Evolutionary conservation across 2,888 invertebrate genomes (phyloP).

Genomic region (Tetragnatha montana): DNA sequence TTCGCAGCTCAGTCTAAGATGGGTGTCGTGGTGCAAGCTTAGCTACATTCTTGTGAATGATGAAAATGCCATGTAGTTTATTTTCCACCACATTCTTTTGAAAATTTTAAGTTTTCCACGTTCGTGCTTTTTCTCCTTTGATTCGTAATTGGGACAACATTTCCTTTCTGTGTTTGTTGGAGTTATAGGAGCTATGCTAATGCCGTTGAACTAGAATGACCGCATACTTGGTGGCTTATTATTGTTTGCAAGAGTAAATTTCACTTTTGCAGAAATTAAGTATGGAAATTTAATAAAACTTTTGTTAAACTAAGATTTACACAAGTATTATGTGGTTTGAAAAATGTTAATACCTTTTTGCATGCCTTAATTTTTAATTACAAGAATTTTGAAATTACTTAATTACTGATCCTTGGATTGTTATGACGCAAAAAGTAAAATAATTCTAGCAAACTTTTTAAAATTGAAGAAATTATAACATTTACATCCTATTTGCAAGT

Average conservation of each 20-base stretch:
- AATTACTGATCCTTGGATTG: too few species aligned
- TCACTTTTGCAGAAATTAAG: not conserved
- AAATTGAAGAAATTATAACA: too few species aligned
- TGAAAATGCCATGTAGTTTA: not conserved
- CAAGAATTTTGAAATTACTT: too few species aligned
- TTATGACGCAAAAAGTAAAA: too few species aligned
- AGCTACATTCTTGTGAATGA: not conserved
- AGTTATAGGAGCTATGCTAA: not conserved
- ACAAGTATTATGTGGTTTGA: too few species aligned
- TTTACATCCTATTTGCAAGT: too few species aligned
- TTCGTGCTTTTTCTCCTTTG: not conserved
- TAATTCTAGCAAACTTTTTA: too few species aligned
- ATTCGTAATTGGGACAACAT: not conserved
- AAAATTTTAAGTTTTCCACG: not conserved
- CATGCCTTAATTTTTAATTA: too few species aligned
- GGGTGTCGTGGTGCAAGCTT: not conserved
- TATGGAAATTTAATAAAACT: not conserved
- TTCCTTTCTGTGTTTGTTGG: conserved; percentile 19
- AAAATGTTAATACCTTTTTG: too few species aligned
- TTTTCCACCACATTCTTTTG: not conserved
- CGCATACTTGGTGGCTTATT: not conserved
- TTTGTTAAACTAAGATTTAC: not conserved
- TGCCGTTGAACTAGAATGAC: conserved; percentile 22
- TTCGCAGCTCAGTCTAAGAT: not conserved
- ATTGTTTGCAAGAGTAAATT: not conserved